Base-by-base conservation (phyloP, 2,113 vertebrate species). In the Sphaerodactylus townsendi region DNA sequence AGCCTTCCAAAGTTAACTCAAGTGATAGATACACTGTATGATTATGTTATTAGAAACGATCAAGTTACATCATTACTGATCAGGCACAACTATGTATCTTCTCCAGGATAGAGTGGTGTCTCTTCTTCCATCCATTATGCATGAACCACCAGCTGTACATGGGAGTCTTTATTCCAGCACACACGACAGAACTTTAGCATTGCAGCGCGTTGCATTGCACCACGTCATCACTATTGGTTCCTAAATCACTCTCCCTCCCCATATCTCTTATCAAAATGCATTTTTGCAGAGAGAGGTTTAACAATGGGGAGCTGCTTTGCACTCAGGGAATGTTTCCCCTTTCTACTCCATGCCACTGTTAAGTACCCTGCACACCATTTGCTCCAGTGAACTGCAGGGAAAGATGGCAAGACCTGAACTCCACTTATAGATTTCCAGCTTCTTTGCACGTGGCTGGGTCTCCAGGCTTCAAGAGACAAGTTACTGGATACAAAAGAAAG, bases 21-120 rank as follows among this genome's bases (percentile, higher is more conserved):
- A 92, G 85, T 92, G 91, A 95, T 93, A 79, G 46, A 94, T 89
- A 85, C 28, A 30, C 81, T 84, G 85, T 62, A 91, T 71, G 81
- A 94, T 92, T 85, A 88, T 79, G 68, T 72, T 79, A 91, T 92
- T 88, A 93, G 94, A 96, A 95, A 94, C 95, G 96, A 96, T 96
- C 94, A 96, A 96, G 94, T 96, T 96, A 96, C 95, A 96, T 96
- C 96, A 96, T 95, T 92, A 64, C 91, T 85, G 90, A 95, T 93
- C 96, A 95, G 93, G 92, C 94, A 94, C 92, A 94, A 94, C 92
- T 95, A 94, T 90, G 93, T 90, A 94, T 95, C 96, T 94, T 96
- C 96, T 94, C 95, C 95, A 93, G 94, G 95, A 94, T 83, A 94
- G 91, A 95, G 94, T 93, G 93, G 95, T 93, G 92, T 95, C 92